phyloP scores from a whole-genome alignment of 2,888 invertebrate genomes.

The Prostheceraeus crozeri region DNA sequence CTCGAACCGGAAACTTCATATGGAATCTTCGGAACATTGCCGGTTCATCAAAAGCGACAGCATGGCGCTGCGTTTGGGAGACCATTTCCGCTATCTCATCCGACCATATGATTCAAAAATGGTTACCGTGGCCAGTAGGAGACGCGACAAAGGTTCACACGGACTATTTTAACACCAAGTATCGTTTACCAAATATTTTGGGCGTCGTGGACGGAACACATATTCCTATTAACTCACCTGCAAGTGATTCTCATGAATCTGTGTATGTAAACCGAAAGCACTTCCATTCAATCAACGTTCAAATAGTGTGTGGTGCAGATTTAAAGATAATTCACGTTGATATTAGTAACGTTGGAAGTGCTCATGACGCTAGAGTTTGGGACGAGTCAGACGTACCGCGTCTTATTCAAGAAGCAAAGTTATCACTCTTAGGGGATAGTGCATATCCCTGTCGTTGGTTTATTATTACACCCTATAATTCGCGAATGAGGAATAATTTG shows the following conservation, averaged over 20 bases:
- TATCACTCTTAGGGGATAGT: constrained; percentile 37
- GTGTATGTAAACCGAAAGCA: constrained; percentile 42
- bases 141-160: not conserved
- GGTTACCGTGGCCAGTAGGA: constrained; percentile 7
- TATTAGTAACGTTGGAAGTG: constrained; percentile 41
- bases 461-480: constrained; percentile 36
- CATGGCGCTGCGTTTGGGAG: not conserved
- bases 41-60: not conserved
- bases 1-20: not conserved
- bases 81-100: not conserved
- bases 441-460: constrained; percentile 37
- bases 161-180: not conserved
- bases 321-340: constrained; percentile 41
- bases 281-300: constrained; percentile 43
- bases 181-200: constrained; percentile 42
- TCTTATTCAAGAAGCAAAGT: constrained; percentile 4
- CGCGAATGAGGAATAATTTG: constrained; percentile 11
- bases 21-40: constrained; percentile 1
- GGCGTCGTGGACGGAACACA: constrained; percentile 44
- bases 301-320: constrained; percentile 41
- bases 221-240: constrained; percentile 40
- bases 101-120: not conserved
- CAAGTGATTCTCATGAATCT: constrained; percentile 33
- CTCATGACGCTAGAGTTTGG: constrained; percentile 42
- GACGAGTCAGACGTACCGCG: constrained; percentile 35